A percentile compares a stretch with the other conserved stretches of the same genome.
These are phyloP conservation scores for Tautogolabrus adspersus DNA, from an alignment of 2,113 vertebrate genomes.

Conservation along the genomic window DNA sequence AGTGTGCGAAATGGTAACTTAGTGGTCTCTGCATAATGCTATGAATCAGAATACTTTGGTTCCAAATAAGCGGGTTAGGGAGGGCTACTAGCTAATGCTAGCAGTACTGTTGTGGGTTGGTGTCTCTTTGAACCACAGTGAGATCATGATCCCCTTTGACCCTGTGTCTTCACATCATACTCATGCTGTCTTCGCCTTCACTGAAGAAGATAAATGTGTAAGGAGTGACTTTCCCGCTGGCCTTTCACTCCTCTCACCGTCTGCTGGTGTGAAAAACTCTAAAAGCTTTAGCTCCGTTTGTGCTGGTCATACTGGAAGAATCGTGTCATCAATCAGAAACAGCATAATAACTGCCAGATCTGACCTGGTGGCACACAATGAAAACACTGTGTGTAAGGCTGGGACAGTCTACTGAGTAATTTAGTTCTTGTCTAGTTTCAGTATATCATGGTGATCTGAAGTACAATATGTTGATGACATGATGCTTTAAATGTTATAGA, in stretches of 20 bases:
- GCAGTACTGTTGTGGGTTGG: neutral
- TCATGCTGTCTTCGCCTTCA: conserved; percentile 7
- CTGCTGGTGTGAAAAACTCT: conserved; percentile 31
- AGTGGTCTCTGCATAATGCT: neutral
- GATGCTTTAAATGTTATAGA: neutral
- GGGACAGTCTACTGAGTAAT: neutral
- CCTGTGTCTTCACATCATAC: neutral
- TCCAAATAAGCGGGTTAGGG: neutral
- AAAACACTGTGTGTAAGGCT: neutral
- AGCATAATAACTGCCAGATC: conserved; percentile 26
- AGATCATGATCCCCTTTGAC: conserved; percentile 20
- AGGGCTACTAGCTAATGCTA: neutral
- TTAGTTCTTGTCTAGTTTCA: conserved; percentile 5
- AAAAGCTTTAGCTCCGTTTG: conserved; percentile 31
- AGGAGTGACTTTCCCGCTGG: conserved; percentile 13
- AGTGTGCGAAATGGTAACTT: neutral
- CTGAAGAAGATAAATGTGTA: conserved; percentile 45
- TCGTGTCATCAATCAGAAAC: conserved; percentile 49
- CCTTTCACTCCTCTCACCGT: conserved; percentile 26
- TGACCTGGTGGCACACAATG: conserved; percentile 9
- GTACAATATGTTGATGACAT: conserved; percentile 2
- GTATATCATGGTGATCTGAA: conserved; percentile 15
- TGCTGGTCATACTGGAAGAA: conserved; percentile 10
- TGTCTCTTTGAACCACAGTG: conserved; percentile 3
- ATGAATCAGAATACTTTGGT: neutral